phyloP scores from a whole-genome alignment of 1,140 invertebrate species.

The Gryon sp. region DNA sequence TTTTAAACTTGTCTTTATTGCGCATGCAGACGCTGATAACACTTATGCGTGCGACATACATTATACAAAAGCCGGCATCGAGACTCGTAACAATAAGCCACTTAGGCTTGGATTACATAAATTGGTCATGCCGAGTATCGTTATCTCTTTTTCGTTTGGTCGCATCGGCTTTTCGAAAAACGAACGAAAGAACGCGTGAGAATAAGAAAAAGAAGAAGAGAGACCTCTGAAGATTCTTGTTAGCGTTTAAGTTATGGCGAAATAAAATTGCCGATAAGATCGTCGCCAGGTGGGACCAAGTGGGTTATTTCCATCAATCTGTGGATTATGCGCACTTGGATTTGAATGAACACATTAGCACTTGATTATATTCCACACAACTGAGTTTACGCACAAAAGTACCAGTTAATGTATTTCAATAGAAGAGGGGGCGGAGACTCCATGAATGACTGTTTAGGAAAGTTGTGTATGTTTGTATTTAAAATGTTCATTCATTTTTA shows the following conservation, averaged over 20 bases:
- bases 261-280: constrained; percentile 40
- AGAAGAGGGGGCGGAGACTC: background rate
- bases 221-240: constrained; percentile 29
- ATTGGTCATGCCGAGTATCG: constrained; percentile 51
- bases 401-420: background rate
- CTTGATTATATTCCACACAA: constrained; percentile 28
- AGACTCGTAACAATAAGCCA: constrained; percentile 64
- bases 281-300: constrained; percentile 29
- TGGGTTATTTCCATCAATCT: constrained; percentile 35
- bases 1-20: background rate
- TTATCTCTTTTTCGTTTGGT: constrained; percentile 36
- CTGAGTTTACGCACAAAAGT: constrained; percentile 15
- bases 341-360: constrained; percentile 51
- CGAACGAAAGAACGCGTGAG: background rate
- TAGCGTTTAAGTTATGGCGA: constrained; percentile 33
- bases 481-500: too few species aligned
- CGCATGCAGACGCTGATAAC: background rate
- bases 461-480: background rate
- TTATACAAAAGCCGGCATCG: constrained; percentile 44
- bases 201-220: background rate
- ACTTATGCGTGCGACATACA: constrained; percentile 17
- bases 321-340: constrained; percentile 21
- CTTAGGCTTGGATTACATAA: constrained; percentile 67
- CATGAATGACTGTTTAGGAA: background rate
- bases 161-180: constrained; percentile 22